Evolutionary conservation across 1,140 invertebrate species (phyloP), one percentile per base, ranked within the genome.

Genomic region (Pogonus chalceus): DNA sequence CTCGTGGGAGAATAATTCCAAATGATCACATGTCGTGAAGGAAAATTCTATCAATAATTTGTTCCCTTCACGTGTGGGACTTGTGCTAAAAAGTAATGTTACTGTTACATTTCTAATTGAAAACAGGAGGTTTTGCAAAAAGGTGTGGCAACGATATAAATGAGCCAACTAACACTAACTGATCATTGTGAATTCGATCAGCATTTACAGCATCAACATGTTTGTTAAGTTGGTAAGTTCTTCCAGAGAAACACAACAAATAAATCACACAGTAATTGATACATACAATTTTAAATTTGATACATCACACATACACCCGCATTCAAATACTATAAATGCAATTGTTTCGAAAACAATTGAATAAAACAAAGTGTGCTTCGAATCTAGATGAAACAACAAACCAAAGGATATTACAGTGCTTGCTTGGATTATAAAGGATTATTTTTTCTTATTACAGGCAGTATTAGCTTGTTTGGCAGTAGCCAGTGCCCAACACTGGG

Each of bases 41-140:
- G 37, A 43, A 43, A 43, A 43, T 9, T 18, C 18, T 43, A 18
- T 43, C 37, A 43, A 43, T 9, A 43, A 43, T 43, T 9, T 43
- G 18, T 43, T 43, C 37, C 37, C 9, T 43, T 43, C 37, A 43
- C 37, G 37, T 43, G 37, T 43, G 37, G 37, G 37, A 43, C 37
- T 43, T 43, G 37, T 43, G 37, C 14, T 31, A 31, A 31, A 31
- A 31, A 31, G 26, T 31, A 31, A 31, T 31, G 26, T 43, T 43
- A 43, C 37, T 43, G 37, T 43, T 43, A 43, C 37, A 43, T 43
- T 43, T 43, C 37, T 43, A 43, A 43, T 43, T 43, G 37, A 43
- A 43, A 43, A 43, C 37, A 43, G 9, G 37, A 43, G 37, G 37
- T 43, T 31, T 43, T 43, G 37, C 18, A 18, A 9, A 43, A 12